A percentile compares a stretch with the other conserved stretches of the same genome.
phyloP scores from a whole-genome alignment of 2,797 vertebrate species.

The Amblyraja radiata region DNA sequence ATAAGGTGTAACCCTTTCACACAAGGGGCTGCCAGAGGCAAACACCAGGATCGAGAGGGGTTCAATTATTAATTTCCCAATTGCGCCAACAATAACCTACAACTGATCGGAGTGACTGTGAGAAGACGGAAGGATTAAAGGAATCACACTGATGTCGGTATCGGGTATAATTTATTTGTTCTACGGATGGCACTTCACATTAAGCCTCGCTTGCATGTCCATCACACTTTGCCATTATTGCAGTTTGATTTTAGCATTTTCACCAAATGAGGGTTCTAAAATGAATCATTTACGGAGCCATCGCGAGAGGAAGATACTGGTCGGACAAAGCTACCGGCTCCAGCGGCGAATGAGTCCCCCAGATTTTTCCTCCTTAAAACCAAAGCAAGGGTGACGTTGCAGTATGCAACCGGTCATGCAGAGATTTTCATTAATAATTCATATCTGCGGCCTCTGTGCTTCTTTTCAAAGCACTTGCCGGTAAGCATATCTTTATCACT shows the following conservation, averaged over 20 bases:
- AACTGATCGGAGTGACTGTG: not conserved
- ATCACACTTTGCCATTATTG: not conserved
- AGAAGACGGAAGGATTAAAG: not conserved
- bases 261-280: not conserved
- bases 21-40: constrained; percentile 39
- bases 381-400: constrained; percentile 53
- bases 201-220: not conserved
- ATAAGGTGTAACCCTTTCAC: constrained; percentile 40
- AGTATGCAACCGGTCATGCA: constrained; percentile 53
- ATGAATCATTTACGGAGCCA: constrained; percentile 30
- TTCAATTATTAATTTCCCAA: constrained; percentile 46
- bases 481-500: constrained; percentile 63
- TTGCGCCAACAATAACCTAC: constrained; percentile 38
- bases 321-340: constrained; percentile 24
- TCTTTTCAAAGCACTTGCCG: constrained; percentile 51
- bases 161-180: not conserved
- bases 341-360: constrained; percentile 11
- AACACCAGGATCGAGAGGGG: constrained; percentile 35
- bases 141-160: not conserved
- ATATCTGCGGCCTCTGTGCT: constrained; percentile 67
- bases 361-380: constrained; percentile 59
- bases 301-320: not conserved
- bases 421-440: constrained; percentile 76
- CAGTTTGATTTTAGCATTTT: not conserved
- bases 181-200: not conserved